Conservation (phyloP, 2,888 invertebrate genomes). For the Spodoptera exigua region DNA sequence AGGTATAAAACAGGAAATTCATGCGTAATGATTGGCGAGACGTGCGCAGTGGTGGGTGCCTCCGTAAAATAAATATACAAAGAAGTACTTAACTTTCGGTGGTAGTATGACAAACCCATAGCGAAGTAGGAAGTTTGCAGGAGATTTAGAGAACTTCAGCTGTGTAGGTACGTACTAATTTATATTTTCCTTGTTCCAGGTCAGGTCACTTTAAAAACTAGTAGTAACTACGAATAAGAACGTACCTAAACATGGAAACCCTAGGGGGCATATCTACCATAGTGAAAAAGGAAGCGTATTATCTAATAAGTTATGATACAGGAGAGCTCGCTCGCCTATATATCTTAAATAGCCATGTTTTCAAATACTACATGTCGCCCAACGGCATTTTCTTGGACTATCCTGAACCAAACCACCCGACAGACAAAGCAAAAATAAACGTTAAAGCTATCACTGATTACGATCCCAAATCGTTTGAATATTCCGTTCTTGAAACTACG, state of each 20-base stretch:
- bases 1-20: too few relatives aligned
- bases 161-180: background rate
- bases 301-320: conserved; percentile 70
- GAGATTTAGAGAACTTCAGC: too few relatives aligned
- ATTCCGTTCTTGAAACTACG: conserved; percentile 67
- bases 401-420: conserved; percentile 74
- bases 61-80: too few relatives aligned
- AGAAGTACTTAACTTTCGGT: too few relatives aligned
- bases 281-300: conserved; percentile 70
- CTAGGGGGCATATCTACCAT: conserved; percentile 69
- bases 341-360: conserved; percentile 79
- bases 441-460: conserved; percentile 73
- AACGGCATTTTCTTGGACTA: conserved; percentile 76
- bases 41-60: too few relatives aligned
- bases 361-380: conserved; percentile 81
- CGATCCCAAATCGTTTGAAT: conserved; percentile 68
- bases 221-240: background rate
- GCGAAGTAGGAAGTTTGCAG: too few relatives aligned
- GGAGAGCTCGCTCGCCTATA: conserved; percentile 74
- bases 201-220: conserved; percentile 1
- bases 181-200: conserved; percentile 30
- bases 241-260: conserved; percentile 28
- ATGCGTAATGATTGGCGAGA: too few relatives aligned
- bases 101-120: too few relatives aligned
- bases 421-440: conserved; percentile 77